Evolutionary conservation across 2,888 invertebrate genomes (phyloP).

Genomic region (Clostera curtula): DNA sequence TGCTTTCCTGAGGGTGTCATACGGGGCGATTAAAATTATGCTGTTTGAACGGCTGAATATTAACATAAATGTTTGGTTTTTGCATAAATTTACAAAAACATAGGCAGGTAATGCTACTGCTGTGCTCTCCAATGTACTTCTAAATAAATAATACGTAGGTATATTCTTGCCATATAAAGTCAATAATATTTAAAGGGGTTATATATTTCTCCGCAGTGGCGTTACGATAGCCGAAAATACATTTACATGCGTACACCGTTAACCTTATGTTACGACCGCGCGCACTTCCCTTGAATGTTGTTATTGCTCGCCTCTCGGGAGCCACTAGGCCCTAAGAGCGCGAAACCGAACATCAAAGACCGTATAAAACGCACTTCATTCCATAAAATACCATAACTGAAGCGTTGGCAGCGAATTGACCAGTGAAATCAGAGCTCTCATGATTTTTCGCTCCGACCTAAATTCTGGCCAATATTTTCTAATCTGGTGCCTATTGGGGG

Average conservation of each 20-base stretch:
- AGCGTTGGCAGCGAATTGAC: conserved; percentile 44
- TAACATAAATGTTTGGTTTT: no score
- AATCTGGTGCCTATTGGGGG: conserved; percentile 25
- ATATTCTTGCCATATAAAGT: no score
- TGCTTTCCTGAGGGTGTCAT: no score
- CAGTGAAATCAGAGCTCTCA: conserved; percentile 41
- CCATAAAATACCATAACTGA: conserved; percentile 62
- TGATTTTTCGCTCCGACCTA: conserved; percentile 28
- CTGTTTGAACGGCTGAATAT: no score
- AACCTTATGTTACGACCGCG: conserved; percentile 40
- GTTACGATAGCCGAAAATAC: conserved; percentile 20
- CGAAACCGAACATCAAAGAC: conserved; percentile 66
- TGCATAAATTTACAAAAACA: no score
- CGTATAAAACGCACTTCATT: conserved; percentile 67
- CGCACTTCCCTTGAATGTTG: conserved; percentile 50
- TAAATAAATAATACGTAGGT: no score
- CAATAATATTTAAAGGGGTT: no score
- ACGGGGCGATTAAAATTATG: no score
- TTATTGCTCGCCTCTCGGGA: conserved; percentile 55
- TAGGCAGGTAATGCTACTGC: no score
- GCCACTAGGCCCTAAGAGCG: conserved; percentile 55
- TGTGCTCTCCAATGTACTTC: no score
- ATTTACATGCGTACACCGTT: conserved; percentile 40
- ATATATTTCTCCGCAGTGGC: conserved; percentile 12
- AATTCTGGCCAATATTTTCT: conserved; percentile 19